These are phyloP conservation scores for Hedychridium roseum DNA, from an alignment of 2,888 invertebrate genomes.

Conservation along the genomic window DNA sequence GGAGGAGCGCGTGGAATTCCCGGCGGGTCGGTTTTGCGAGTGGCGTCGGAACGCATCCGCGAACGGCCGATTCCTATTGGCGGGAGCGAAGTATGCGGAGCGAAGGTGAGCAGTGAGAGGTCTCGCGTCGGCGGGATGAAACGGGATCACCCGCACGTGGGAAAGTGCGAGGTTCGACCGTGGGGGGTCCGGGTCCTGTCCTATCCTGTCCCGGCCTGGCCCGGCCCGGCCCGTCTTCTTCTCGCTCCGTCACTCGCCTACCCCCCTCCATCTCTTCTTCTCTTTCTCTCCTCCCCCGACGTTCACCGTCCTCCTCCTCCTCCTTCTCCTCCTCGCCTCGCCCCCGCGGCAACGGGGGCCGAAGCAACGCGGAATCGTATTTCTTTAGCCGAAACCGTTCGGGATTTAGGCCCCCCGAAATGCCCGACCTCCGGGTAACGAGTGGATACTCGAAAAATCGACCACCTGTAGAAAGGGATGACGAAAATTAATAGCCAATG, in stretches of 20 bases:
- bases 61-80: too few relatives aligned
- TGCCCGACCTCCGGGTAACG: too few relatives aligned
- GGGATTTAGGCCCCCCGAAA: too few relatives aligned
- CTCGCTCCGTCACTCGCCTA: slow-evolving; percentile 17
- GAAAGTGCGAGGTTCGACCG: slow-evolving; percentile 61
- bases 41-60: too few relatives aligned
- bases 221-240: slow-evolving; percentile 16
- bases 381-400: slow-evolving; percentile 45
- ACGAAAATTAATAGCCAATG: too few relatives aligned
- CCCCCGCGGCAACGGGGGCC: slow-evolving; percentile 34
- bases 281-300: slow-evolving; percentile 30
- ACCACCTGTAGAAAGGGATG: too few relatives aligned
- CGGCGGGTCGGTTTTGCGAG: too few relatives aligned
- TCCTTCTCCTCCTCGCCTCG: slow-evolving; percentile 31
- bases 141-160: slow-evolving; percentile 64
- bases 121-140: slow-evolving; percentile 60
- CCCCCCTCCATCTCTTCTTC: slow-evolving; percentile 35
- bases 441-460: too few relatives aligned
- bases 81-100: slow-evolving; percentile 39
- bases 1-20: too few relatives aligned
- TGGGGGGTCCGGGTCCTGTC: slow-evolving; percentile 57
- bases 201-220: slow-evolving; percentile 44
- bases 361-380: slow-evolving; percentile 54
- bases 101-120: slow-evolving; percentile 22
- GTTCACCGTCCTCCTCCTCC: too few relatives aligned